Evolutionary conservation across 1,140 invertebrate genomes (phyloP).

Genomic region (Plectrocnemia conspersa): DNA sequence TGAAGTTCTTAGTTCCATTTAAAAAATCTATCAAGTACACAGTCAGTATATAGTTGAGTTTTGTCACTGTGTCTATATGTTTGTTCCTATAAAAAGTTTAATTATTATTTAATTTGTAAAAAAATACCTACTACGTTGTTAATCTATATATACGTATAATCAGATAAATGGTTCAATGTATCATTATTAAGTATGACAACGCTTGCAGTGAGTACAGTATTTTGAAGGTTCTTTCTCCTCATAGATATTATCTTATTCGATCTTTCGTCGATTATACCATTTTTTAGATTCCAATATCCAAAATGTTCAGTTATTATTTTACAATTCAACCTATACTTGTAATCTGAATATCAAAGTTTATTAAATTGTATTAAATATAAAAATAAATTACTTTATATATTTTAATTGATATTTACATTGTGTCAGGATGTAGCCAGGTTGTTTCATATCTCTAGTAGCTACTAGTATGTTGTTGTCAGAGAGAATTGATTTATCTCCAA

Average conservation of each 20-base stretch:
- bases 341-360: conserved; percentile 38
- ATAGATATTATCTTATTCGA: conserved; percentile 33
- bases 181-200: conserved; percentile 56
- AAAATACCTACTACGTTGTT: no score
- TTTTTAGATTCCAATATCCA: conserved; percentile 38
- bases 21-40: conserved; percentile 52
- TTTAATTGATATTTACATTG: neutral
- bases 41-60: conserved; percentile 57
- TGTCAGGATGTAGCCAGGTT: no score
- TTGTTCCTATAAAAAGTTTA: conserved; percentile 43
- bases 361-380: neutral
- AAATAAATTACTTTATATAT: neutral
- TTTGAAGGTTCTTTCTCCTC: conserved; percentile 44
- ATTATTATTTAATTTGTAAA: neutral
- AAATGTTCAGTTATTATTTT: conserved; percentile 38
- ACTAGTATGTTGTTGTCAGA: no score
- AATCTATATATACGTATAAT: no score
- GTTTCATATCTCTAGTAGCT: no score
- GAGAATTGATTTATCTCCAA: no score
- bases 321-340: conserved; percentile 36
- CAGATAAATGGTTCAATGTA: conserved; percentile 55
- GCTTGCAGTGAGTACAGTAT: conserved; percentile 44
- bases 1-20: conserved; percentile 54
- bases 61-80: conserved; percentile 58
- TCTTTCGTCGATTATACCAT: conserved; percentile 33